phyloP scores from a whole-genome alignment of 1,140 invertebrate species.

The Drosophila tristis region DNA sequence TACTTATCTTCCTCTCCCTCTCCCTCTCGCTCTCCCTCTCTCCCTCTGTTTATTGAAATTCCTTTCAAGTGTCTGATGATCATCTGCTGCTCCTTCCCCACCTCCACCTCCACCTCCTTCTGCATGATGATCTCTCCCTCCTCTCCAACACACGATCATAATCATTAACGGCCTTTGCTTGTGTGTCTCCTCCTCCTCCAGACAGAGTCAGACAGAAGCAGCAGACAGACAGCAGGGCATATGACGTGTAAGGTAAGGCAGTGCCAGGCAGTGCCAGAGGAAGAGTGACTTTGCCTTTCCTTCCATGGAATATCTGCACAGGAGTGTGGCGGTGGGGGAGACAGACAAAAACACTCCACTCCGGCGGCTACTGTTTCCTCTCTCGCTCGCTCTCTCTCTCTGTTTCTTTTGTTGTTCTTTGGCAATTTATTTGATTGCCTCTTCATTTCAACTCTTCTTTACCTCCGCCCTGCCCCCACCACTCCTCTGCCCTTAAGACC shows the following conservation, averaged over 20 bases:
- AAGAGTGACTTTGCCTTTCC: too few species aligned
- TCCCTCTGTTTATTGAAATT: slow-evolving; percentile 67
- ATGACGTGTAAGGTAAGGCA: too few species aligned
- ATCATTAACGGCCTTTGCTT: slow-evolving; percentile 48
- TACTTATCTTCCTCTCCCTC: slow-evolving; percentile 6
- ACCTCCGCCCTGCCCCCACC: slow-evolving; percentile 20
- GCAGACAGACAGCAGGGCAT: slow-evolving; percentile 2
- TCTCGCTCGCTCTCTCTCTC: slow-evolving; percentile 4
- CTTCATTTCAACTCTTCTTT: slow-evolving; percentile 45
- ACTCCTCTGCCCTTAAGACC: background rate
- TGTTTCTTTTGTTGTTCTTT: slow-evolving; percentile 32
- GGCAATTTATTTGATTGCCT: slow-evolving; percentile 82
- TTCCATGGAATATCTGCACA: too few species aligned
- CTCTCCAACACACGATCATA: slow-evolving; percentile 27
- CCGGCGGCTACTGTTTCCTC: slow-evolving; percentile 51
- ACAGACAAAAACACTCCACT: slow-evolving; percentile 19
- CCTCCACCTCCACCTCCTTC: slow-evolving; percentile 9
- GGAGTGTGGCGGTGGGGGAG: background rate
- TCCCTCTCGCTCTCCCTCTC: slow-evolving; percentile 10
- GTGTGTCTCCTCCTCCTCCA: slow-evolving; percentile 31
- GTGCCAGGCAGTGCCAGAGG: too few species aligned
- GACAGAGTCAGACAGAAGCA: slow-evolving; percentile 12
- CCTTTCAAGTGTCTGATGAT: slow-evolving; percentile 57
- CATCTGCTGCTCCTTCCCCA: slow-evolving; percentile 9
- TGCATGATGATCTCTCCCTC: slow-evolving; percentile 16